Evolutionary conservation across 2,113 vertebrate species (phyloP).

Genomic region (Neogobius melanostomus): DNA sequence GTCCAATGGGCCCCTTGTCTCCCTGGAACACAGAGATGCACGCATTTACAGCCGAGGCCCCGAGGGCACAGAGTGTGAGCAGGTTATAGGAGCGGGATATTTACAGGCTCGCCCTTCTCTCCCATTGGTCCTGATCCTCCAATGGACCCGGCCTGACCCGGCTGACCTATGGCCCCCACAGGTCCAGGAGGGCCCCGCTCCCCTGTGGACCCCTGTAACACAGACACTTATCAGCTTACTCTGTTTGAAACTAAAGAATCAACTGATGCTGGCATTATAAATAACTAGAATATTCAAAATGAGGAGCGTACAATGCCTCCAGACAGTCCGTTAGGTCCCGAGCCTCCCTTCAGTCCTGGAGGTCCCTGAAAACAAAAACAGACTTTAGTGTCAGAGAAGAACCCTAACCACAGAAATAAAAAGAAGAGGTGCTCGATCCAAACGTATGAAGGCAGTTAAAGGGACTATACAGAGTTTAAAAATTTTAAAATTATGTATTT

Average conservation of each 20-base stretch:
- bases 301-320: constrained; percentile 84
- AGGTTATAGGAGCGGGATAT: constrained; percentile 22
- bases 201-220: constrained; percentile 84
- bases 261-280: not conserved
- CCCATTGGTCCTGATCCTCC: constrained; percentile 89
- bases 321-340: constrained; percentile 85
- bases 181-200: constrained; percentile 89
- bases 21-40: constrained; percentile 63
- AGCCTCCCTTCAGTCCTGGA: constrained; percentile 90
- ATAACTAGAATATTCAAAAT: not conserved
- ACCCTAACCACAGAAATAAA: not conserved
- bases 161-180: constrained; percentile 91
- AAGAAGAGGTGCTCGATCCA: not conserved
- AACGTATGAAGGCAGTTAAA: no score
- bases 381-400: not conserved
- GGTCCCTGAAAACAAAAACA: constrained; percentile 79
- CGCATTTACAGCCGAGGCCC: not conserved
- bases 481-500: no score
- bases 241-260: not conserved
- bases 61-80: not conserved
- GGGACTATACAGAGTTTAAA: no score
- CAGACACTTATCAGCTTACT: not conserved
- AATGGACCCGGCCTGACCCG: constrained; percentile 84
- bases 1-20: constrained; percentile 75
- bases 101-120: constrained; percentile 94